Conservation (phyloP, 2,888 invertebrate species). For the Sarcophaga variegata region DNA sequence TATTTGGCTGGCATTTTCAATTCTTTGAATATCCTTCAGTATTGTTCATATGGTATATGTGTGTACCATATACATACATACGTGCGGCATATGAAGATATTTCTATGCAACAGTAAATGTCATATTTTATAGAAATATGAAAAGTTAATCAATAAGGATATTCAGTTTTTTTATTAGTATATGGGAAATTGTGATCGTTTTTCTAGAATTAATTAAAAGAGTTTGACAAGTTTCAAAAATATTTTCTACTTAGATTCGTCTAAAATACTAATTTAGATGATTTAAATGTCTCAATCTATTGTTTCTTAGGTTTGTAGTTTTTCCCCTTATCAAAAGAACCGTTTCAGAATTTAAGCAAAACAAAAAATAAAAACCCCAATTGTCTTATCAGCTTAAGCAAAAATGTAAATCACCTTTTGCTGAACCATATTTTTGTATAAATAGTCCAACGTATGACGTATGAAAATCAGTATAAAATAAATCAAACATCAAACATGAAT, state of each 20-base stretch:
- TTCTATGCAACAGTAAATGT: background rate
- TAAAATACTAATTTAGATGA: too few relatives aligned
- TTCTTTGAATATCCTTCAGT: slow-evolving; percentile 19
- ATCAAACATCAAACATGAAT: slow-evolving; percentile 39
- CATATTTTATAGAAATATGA: background rate
- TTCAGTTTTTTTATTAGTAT: background rate
- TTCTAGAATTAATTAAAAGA: too few relatives aligned
- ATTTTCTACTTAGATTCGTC: too few relatives aligned
- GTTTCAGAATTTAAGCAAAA: background rate
- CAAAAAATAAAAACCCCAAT: slow-evolving; percentile 2
- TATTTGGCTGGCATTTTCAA: background rate
- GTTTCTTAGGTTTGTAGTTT: background rate
- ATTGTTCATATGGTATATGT: background rate
- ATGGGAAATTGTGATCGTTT: too few relatives aligned
- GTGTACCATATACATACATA: background rate
- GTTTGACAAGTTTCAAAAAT: too few relatives aligned
- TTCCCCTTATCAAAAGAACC: slow-evolving; percentile 18
- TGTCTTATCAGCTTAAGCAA: slow-evolving; percentile 37
- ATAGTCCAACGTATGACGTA: slow-evolving; percentile 6
- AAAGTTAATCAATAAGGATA: slow-evolving; percentile 1
- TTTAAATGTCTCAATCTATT: background rate
- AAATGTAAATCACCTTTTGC: slow-evolving; percentile 15
- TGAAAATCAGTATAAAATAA: slow-evolving; percentile 27
- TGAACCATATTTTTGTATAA: slow-evolving; percentile 29
- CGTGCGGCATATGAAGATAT: background rate